phyloP scores from a whole-genome alignment of 2,113 vertebrate species.

The Anolis sagrei region DNA sequence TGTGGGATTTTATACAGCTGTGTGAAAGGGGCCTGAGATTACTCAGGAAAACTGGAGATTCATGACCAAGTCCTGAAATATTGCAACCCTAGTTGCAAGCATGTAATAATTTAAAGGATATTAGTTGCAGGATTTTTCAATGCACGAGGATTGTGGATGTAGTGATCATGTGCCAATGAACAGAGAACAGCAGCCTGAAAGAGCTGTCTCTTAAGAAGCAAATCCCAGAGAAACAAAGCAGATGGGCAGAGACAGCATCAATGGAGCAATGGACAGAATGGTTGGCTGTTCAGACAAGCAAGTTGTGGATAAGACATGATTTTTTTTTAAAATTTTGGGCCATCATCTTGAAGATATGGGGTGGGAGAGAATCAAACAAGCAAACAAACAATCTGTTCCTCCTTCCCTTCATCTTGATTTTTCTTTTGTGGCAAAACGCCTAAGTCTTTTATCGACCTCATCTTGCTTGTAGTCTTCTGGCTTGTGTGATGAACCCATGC shows the following conservation, averaged over 20 bases:
- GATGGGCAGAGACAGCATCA: conserved; percentile 64
- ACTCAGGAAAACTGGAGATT: no score
- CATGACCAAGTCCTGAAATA: conserved; percentile 7
- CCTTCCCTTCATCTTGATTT: conserved; percentile 33
- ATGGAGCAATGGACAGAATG: conserved; percentile 42
- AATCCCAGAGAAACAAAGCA: conserved; percentile 64
- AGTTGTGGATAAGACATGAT: conserved; percentile 50
- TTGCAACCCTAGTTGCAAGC: neutral
- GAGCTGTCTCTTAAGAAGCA: conserved; percentile 58
- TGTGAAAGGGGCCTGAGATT: no score
- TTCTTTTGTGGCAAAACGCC: conserved; percentile 8
- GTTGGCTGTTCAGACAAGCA: conserved; percentile 48
- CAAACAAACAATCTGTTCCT: conserved; percentile 28
- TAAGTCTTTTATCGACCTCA: conserved; percentile 14
- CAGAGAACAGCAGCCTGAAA: conserved; percentile 47
- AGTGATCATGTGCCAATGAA: conserved; percentile 40
- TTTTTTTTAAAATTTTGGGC: conserved; percentile 4
- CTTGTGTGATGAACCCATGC: conserved; percentile 17
- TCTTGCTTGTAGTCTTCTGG: conserved; percentile 45
- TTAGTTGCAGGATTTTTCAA: conserved; percentile 47
- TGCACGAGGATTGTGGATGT: neutral
- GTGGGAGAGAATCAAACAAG: conserved; percentile 41
- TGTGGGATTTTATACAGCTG: no score
- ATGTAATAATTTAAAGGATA: conserved; percentile 28
- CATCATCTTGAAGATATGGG: conserved; percentile 34